Evolutionary conservation across 2,113 vertebrate species (phyloP).

Genomic region (Macquaria australasica): DNA sequence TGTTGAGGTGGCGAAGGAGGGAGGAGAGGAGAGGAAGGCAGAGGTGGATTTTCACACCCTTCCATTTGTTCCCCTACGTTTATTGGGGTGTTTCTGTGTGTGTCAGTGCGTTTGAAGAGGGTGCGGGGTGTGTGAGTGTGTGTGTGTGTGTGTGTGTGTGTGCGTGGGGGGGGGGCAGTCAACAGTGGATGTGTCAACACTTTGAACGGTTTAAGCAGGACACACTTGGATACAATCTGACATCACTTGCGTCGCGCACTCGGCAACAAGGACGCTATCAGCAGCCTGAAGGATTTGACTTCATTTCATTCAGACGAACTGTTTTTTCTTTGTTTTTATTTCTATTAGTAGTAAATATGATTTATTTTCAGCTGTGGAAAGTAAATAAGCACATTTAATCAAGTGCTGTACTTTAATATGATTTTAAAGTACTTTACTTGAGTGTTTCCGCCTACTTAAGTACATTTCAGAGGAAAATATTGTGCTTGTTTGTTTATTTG

Average conservation of each 20-base stretch:
- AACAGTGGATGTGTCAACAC: constrained; percentile 65
- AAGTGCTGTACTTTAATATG: neutral
- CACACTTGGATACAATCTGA: constrained; percentile 48
- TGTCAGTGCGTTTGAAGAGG: constrained; percentile 13
- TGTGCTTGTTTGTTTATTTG: neutral
- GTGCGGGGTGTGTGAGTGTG: constrained; percentile 38
- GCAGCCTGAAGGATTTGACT: constrained; percentile 42
- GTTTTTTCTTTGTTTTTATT: constrained; percentile 16
- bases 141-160: constrained; percentile 46
- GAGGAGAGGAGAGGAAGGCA: constrained; percentile 65
- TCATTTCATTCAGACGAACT: constrained; percentile 27
- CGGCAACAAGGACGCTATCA: constrained; percentile 22
- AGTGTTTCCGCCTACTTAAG: neutral
- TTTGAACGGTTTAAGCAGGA: constrained; percentile 59
- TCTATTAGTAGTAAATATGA: neutral
- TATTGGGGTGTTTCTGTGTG: constrained; percentile 58
- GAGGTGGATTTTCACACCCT: constrained; percentile 77
- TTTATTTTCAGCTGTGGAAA: constrained; percentile 1
- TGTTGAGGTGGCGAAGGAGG: constrained; percentile 3
- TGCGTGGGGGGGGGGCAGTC: neutral
- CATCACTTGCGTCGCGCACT: constrained; percentile 30
- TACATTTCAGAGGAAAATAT: neutral
- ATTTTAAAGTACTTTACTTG: neutral
- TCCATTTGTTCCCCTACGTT: constrained; percentile 76
- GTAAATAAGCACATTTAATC: constrained; percentile 2